Evolutionary conservation across 2,888 invertebrate species (phyloP), one percentile per base, ranked within the genome.

Genomic region (Amiota mariae): DNA sequence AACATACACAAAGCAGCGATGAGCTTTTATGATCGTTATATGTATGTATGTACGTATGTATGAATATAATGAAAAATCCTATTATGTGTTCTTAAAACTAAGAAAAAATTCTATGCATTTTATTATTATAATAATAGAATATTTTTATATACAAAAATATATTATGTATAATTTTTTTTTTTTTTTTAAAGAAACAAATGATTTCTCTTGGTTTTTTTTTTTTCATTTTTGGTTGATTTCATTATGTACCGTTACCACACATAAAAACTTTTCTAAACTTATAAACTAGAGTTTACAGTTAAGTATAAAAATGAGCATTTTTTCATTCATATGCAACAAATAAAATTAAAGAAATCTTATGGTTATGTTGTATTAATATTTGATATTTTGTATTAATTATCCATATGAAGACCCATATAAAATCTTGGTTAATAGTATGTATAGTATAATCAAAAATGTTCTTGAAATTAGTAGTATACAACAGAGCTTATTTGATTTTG

Each of bases 401-500:
- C 85, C 85, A 80, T 81, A 81, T 79, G 82, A 80, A 82, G 85
- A 85, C 85, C 73, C 85, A 84, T 79, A 82, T 24, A 24, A 77
- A 81, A 81, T 77, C 79, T 84, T 80, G 78, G 85, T 84, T 82
- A 85, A 82, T 71, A 20, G 66, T 76, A 68, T 24, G 78, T 72
- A 82, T 79, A 36, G 78, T 72, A 82, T 79, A 36, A 36, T 6
- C 2, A 36, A 36, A 36, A 36, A 36, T 36, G 36, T 36, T 36
- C 36, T 78, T 79, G 82, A 85, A 83, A 84, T 85, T 86, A 85
- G 86, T 86, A 85, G 86, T 86, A 85, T 85, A 86, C 84, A 86
- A 85, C 80, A 81, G 82, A 85, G 81, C 79, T 83, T 47, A 67
- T 36, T 36, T 24, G 24, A 1, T 36, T 36, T 36, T 36, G 2